Evolutionary conservation across 2,888 invertebrate species (phyloP), one percentile per base, ranked within the genome.

Genomic region (Perdita meconis): DNA sequence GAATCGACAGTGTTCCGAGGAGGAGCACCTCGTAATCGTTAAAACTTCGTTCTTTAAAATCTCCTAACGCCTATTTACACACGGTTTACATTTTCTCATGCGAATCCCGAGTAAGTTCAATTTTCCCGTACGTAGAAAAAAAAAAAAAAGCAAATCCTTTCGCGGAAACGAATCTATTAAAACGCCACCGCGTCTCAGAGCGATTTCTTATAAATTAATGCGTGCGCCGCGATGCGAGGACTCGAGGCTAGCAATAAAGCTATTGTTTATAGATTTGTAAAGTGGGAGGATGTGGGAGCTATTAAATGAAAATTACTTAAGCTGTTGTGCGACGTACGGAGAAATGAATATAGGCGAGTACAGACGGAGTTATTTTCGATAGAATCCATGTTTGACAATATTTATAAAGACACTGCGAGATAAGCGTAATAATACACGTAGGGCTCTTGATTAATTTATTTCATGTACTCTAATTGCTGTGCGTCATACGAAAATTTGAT

Each of bases 321-420:
- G 60, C 51, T 56, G n/a, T 24, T 50, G n/a, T n/a, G 76, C 42
- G 40, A 63, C 36, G 40, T 57, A 51, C 26, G 19, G n/a, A 75
- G 24, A 71, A 59, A 66, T 66, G 63, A 59, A 79, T 67, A 72
- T 71, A 74, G 65, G 59, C 70, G 44, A 64, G 66, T 73, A 42
- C 59, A 68, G 64, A 64, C 50, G 38, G 42, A 78, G 63, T 78
- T 78, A 78, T 78, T 78, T 78, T 78, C 78, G 70, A 78, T 76
- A 76, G 71, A 76, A 76, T 76, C 44, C 61, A 69, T 51, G 71
- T 76, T 76, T 77, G 77, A 71, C 71, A 71, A 78, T 78, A 78
- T 77, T 77, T 76, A 59, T 77, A 63, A 50, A 61, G 47, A 16
- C 61, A 63, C 60, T 40, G 55, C 26, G 55, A 50, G 42, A 56